phyloP scores from a whole-genome alignment of 2,888 invertebrate genomes.

The Oscheius sp. region DNA sequence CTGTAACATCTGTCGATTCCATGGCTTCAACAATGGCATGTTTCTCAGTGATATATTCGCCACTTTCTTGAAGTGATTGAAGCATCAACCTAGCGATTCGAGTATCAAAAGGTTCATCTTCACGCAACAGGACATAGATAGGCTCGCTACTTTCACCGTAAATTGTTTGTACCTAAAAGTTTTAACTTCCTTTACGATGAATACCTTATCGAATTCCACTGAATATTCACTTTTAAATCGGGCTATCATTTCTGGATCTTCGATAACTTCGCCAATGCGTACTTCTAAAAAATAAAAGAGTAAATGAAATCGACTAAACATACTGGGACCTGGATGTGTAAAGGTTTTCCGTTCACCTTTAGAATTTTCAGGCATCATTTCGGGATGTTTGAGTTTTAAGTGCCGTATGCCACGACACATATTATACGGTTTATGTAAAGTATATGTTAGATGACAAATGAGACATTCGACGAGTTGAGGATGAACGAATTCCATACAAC shows the following conservation, averaged over 20 bases:
- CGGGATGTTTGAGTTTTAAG: slow-evolving; percentile 61
- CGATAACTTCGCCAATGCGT: slow-evolving; percentile 40
- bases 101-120: slow-evolving; percentile 44
- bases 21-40: not conserved
- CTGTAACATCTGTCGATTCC: not conserved
- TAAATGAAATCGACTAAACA: not conserved
- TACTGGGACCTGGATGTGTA: not conserved
- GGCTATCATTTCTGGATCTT: slow-evolving; percentile 45
- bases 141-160: slow-evolving; percentile 45
- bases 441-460: slow-evolving; percentile 64
- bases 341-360: slow-evolving; percentile 31
- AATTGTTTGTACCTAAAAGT: slow-evolving; percentile 22
- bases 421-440: slow-evolving; percentile 68
- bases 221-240: slow-evolving; percentile 45
- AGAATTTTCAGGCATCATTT: slow-evolving; percentile 68
- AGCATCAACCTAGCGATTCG: slow-evolving; percentile 35
- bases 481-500: slow-evolving; percentile 69
- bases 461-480: slow-evolving; percentile 67
- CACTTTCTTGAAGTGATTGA: slow-evolving; percentile 9
- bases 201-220: slow-evolving; percentile 51
- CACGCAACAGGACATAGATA: slow-evolving; percentile 54
- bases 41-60: not conserved
- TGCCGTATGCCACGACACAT: slow-evolving; percentile 69
- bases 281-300: not conserved
- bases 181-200: too few relatives aligned